These are phyloP conservation scores for Drosophila prosaltans DNA, from an alignment of 1,140 invertebrate genomes.

Conservation along the genomic window DNA sequence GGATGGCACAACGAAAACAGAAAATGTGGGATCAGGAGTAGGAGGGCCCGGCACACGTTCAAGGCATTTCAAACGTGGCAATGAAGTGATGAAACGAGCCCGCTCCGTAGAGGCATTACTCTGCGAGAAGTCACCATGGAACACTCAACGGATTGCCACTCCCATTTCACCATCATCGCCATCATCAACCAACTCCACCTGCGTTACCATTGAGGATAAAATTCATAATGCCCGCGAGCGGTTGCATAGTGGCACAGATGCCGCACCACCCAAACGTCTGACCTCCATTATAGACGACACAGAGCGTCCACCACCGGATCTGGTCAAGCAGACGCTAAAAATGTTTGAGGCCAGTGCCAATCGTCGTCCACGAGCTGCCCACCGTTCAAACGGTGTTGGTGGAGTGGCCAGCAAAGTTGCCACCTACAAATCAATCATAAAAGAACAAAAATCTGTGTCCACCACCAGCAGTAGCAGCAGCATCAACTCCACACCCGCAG, in stretches of 20 bases:
- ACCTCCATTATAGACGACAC: conserved; percentile 89
- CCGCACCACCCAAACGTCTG: conserved; percentile 86
- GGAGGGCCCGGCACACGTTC: conserved; percentile 46
- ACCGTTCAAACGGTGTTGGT: conserved; percentile 84
- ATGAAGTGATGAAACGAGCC: conserved; percentile 88
- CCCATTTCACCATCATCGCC: conserved; percentile 20
- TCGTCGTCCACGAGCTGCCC: conserved; percentile 80
- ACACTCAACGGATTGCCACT: conserved; percentile 39
- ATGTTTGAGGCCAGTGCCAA: conserved; percentile 91
- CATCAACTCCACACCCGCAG: conserved; percentile 9
- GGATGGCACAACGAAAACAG: neutral
- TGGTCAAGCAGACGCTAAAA: conserved; percentile 92
- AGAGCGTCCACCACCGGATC: conserved; percentile 92
- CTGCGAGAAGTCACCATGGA: conserved; percentile 84
- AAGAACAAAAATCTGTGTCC: conserved; percentile 80
- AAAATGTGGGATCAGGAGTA: conserved; percentile 19
- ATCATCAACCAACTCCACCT: conserved; percentile 42
- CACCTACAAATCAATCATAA: conserved; percentile 87
- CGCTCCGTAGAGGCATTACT: conserved; percentile 92
- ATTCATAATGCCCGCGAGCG: conserved; percentile 74
- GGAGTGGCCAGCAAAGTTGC: conserved; percentile 88
- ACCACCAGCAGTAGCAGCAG: neutral
- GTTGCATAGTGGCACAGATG: conserved; percentile 72
- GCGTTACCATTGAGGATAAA: conserved; percentile 82
- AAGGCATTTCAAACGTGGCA: conserved; percentile 79